phyloP scores from a whole-genome alignment of 2,113 vertebrate species.

The Plecturocebus donacophilus region DNA sequence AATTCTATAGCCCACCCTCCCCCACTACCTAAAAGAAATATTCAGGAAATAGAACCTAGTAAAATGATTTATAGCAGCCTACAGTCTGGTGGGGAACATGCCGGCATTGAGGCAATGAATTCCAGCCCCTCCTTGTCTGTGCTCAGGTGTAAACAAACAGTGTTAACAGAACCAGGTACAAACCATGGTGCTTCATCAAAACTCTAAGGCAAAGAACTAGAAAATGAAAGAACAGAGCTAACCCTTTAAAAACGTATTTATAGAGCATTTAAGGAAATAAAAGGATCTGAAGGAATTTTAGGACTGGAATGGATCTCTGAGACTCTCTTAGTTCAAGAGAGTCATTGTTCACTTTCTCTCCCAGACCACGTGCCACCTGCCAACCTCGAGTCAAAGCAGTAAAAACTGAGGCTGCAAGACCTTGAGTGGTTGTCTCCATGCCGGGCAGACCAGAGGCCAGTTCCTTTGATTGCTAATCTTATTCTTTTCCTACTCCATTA shows the following conservation, averaged over 20 bases:
- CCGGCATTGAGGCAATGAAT: constrained; percentile 75
- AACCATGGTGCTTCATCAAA: not conserved
- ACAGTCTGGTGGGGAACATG: constrained; percentile 79
- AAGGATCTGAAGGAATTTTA: not conserved
- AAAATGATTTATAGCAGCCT: constrained; percentile 86
- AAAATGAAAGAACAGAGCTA: not conserved
- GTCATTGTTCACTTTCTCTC: not conserved
- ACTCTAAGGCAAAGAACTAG: not conserved
- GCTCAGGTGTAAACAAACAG: constrained; percentile 83
- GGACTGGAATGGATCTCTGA: not conserved
- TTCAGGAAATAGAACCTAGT: constrained; percentile 85
- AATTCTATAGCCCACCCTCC: constrained; percentile 80
- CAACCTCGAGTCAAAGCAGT: not conserved
- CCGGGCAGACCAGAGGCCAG: not conserved
- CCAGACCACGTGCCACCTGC: not conserved
- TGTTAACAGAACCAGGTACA: constrained; percentile 44
- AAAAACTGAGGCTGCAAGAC: not conserved
- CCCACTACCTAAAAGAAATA: constrained; percentile 71
- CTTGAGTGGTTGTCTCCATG: not conserved
- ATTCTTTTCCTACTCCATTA: not conserved
- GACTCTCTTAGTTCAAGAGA: not conserved
- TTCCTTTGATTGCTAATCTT: not conserved
- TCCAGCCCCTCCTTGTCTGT: constrained; percentile 74
- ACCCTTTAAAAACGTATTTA: not conserved
- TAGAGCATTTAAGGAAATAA: constrained; percentile 7